Evolutionary conservation across 1,140 invertebrate species (phyloP).

Genomic region (Drosophila orosa): DNA sequence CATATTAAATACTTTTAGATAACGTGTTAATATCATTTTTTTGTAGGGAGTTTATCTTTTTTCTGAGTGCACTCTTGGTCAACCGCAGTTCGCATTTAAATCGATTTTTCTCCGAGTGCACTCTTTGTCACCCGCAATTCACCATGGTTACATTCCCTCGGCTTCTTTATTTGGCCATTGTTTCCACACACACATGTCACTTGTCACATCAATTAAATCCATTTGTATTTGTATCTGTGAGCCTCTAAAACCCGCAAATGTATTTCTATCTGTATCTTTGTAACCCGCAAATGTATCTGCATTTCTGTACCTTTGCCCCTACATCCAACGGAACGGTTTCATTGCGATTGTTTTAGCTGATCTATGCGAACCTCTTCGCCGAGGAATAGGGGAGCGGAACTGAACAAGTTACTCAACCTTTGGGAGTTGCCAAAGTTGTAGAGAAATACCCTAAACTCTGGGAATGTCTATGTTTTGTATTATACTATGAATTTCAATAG

Average conservation of each 20-base stretch:
- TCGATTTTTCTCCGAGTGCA: conserved; percentile 8
- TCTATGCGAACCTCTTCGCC: conserved; percentile 28
- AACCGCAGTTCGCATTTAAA: conserved; percentile 18
- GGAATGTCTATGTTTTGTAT: neutral
- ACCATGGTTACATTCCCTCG: conserved; percentile 3
- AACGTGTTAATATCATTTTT: too few relatives aligned
- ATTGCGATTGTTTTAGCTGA: conserved; percentile 52
- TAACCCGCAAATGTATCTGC: neutral
- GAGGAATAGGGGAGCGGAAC: neutral
- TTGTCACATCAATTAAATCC: conserved; percentile 67
- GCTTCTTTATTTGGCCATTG: conserved; percentile 17
- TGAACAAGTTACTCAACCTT: conserved; percentile 32
- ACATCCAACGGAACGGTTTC: conserved; percentile 28
- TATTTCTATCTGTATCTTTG: neutral
- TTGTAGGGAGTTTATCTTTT: too few relatives aligned
- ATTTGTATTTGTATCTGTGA: conserved; percentile 18
- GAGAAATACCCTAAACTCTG: neutral
- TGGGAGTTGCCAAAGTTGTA: neutral
- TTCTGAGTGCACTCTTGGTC: conserved; percentile 10
- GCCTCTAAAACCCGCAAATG: too few relatives aligned
- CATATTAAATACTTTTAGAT: too few relatives aligned
- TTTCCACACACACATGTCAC: conserved; percentile 22
- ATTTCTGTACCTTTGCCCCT: conserved; percentile 11
- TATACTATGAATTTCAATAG: neutral
- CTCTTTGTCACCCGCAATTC: conserved; percentile 15